Percentiles rank a stretch among this genome's conserved stretches.
Evolutionary conservation across 2,797 vertebrate genomes (phyloP).

Genomic region (Pipistrellus pipistrellus): DNA sequence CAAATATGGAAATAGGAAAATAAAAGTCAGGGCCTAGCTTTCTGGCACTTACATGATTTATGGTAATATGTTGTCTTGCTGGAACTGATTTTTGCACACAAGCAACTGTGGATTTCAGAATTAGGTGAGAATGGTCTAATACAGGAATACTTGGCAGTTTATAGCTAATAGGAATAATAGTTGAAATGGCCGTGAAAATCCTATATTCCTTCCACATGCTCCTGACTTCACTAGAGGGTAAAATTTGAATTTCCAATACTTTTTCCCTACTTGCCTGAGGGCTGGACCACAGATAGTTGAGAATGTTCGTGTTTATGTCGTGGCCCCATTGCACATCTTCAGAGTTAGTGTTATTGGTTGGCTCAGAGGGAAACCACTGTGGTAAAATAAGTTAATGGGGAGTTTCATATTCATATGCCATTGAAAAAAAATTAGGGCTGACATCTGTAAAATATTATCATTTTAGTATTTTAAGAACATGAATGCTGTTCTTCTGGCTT

Average conservation of each 20-base stretch:
- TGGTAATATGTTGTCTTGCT: not conserved
- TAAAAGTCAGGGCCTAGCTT: not conserved
- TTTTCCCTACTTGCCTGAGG: not conserved
- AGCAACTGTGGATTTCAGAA: not conserved
- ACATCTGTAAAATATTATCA: slow-evolving; percentile 17
- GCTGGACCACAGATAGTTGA: not conserved
- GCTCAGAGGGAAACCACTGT: not conserved
- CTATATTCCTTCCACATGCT: not conserved
- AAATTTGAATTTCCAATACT: slow-evolving; percentile 11
- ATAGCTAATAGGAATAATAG: not conserved
- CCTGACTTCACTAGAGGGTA: not conserved
- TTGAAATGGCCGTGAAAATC: accelerated
- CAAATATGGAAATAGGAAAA: not conserved
- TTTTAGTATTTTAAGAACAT: not conserved
- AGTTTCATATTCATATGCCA: not conserved
- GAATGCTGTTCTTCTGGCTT: slow-evolving; percentile 26
- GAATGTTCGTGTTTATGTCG: not conserved
- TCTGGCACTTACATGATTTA: not conserved
- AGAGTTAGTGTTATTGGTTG: not conserved
- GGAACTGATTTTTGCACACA: not conserved
- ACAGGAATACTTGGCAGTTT: not conserved
- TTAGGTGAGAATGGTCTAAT: not conserved
- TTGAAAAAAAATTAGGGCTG: slow-evolving; percentile 36
- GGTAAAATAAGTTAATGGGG: not conserved
- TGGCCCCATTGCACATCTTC: not conserved